Evolutionary conservation across 2,888 invertebrate genomes (phyloP).

Genomic region (Embidobia sp.): DNA sequence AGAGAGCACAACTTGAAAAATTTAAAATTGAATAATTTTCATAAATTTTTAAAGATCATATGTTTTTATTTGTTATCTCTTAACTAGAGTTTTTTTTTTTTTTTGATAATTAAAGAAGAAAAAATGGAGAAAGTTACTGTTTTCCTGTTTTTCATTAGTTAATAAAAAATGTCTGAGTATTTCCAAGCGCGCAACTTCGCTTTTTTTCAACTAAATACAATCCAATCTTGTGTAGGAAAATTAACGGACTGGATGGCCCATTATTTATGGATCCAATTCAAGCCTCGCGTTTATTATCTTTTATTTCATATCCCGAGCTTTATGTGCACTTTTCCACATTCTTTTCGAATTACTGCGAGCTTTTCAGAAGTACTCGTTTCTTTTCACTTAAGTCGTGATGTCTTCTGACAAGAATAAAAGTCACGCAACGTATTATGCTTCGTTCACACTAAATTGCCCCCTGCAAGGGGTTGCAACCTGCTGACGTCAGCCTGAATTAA

Average conservation of each 20-base stretch:
- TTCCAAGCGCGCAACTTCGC: too few species aligned
- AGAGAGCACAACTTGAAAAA: too few species aligned
- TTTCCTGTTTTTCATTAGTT: too few species aligned
- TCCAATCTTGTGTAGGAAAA: slow-evolving; percentile 3
- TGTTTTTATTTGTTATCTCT: too few species aligned
- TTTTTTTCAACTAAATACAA: slow-evolving; percentile 3
- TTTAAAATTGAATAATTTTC: too few species aligned
- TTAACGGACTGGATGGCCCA: slow-evolving; percentile 3
- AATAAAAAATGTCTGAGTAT: too few species aligned
- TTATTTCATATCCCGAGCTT: slow-evolving; percentile 21
- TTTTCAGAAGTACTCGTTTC: slow-evolving; percentile 19
- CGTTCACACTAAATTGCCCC: slow-evolving; percentile 17
- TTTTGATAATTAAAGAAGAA: too few species aligned
- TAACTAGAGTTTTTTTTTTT: too few species aligned
- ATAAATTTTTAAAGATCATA: too few species aligned
- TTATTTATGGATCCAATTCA: slow-evolving; percentile 38
- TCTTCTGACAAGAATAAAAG: slow-evolving; percentile 27
- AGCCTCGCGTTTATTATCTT: slow-evolving; percentile 26
- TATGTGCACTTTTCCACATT: slow-evolving; percentile 22
- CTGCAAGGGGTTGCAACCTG: slow-evolving; percentile 5
- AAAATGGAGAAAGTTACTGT: too few species aligned
- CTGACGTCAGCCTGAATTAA: background rate
- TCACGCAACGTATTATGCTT: slow-evolving; percentile 25
- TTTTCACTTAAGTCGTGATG: slow-evolving; percentile 8
- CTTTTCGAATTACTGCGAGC: slow-evolving; percentile 16